Base-by-base conservation (phyloP, 1,140 invertebrate genomes). In the Camponotus floridanus region DNA sequence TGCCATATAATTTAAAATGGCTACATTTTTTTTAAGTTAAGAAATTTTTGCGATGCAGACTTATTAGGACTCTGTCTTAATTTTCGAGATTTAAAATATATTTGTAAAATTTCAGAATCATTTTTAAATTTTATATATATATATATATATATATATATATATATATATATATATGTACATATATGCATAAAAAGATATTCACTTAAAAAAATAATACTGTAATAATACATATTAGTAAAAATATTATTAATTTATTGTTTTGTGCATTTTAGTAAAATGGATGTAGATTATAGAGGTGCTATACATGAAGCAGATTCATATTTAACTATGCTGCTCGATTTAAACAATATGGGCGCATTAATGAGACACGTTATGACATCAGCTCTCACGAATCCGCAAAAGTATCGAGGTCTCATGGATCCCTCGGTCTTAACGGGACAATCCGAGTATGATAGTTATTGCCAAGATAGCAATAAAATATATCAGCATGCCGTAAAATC, bases 331-430 rank as follows among this genome's bases (percentile, higher is more conserved):
- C 95, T 99, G 26, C 97, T 99, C 93, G 98, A 99, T 88, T 96
- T 99, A 73, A 99, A 98, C 95, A 98, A 98, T 91, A 98, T 99
- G 97, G 98, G 99, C 65, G 98, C 98, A 86, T 97, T 98, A 67
- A 99, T 99, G 98, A 96, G 98, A 88, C 96, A 96, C 87, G 97
- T 99, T 36, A 99, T 99, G 97, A 99, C 98, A 39, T 96, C 97
- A 87, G 97, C 98, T 45, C 95, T 99, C 7, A 98, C 98, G 55
- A 98, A 98, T 96, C 97, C 98, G 51, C 97, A 98, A 90, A 95
- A 95, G 67, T 95, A 95, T 89, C 92, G 91, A 15, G 88, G 90
- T 71, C 88, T 95, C 3, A 95, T 95, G 93, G 93, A 95, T 88
- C 92, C 94, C n/a, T 79, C 92, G n/a, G 65, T 68, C 0, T 93